Percentiles rank a stretch among this genome's conserved stretches.
Evolutionary conservation across 2,888 invertebrate species (phyloP).

Genomic region (Patella ulyssiponensis): DNA sequence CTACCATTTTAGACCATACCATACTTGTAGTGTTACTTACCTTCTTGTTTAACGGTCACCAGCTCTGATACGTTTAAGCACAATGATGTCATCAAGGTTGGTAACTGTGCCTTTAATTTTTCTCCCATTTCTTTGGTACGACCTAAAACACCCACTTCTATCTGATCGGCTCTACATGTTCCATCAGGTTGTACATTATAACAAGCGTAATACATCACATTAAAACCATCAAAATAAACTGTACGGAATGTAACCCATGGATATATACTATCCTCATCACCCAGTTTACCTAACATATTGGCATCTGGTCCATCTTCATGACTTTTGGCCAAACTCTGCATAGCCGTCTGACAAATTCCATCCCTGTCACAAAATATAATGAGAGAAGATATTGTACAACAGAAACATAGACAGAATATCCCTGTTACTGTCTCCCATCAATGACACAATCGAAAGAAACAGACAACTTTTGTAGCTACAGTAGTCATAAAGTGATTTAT

Average conservation of each 20-base stretch:
- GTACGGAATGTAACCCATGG: not conserved
- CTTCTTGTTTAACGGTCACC: not conserved
- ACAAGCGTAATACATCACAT: not conserved
- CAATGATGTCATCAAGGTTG: not conserved
- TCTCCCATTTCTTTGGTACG: not conserved
- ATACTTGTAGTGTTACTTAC: too few relatives aligned
- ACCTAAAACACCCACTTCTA: not conserved
- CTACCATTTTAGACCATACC: too few relatives aligned
- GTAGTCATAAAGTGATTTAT: too few relatives aligned
- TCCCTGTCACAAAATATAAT: not conserved
- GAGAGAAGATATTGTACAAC: not conserved
- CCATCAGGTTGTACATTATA: not conserved
- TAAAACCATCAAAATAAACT: conserved; percentile 8
- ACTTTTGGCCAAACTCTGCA: not conserved
- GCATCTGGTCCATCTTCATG: not conserved
- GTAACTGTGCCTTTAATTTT: not conserved
- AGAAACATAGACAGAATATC: too few relatives aligned
- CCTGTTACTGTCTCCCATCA: too few relatives aligned
- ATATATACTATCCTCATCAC: conserved; percentile 2
- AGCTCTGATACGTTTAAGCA: not conserved
- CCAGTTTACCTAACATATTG: conserved; percentile 4
- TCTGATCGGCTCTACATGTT: not conserved
- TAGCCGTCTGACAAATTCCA: not conserved
- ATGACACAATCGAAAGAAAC: too few relatives aligned
- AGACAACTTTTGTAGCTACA: too few relatives aligned